Conservation (phyloP, 2,888 invertebrate genomes). For the Caenorhabditis virilis region DNA sequence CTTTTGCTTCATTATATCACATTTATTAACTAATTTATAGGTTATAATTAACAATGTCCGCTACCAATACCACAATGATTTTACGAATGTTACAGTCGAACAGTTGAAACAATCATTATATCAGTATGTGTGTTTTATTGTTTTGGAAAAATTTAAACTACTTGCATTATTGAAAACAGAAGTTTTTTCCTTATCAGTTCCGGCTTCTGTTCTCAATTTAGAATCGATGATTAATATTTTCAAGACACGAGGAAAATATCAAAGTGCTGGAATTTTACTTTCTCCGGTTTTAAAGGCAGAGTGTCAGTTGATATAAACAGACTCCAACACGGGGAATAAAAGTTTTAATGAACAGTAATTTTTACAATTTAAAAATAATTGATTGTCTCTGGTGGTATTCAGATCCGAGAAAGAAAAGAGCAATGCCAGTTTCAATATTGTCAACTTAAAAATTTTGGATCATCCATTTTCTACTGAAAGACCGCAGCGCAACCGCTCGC, state of each 20-base stretch:
- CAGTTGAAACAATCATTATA: constrained; percentile 24
- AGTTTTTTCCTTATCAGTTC: constrained; percentile 13
- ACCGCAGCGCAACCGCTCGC: too few species aligned
- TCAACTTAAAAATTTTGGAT: too few species aligned
- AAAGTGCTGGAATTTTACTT: constrained; percentile 3
- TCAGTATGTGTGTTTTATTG: constrained; percentile 9
- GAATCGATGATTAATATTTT: neutral
- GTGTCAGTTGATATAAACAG: too few species aligned
- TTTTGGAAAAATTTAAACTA: neutral
- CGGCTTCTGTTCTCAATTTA: constrained; percentile 6
- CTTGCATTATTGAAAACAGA: neutral
- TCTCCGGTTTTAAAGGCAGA: neutral
- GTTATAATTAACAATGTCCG: constrained; percentile 43
- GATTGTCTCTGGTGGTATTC: too few species aligned
- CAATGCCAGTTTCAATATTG: too few species aligned
- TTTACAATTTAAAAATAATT: too few species aligned
- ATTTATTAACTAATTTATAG: constrained; percentile 19
- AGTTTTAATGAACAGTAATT: too few species aligned
- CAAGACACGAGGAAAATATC: neutral
- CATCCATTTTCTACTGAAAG: too few species aligned
- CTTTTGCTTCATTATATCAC: neutral
- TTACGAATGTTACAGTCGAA: constrained; percentile 30
- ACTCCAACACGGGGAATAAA: too few species aligned
- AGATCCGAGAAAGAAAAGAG: too few species aligned
- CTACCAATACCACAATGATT: constrained; percentile 35